Percentiles rank a stretch among this genome's conserved stretches.
phyloP scores from a whole-genome alignment of 1,140 invertebrate species.

The Drosophila arizonae region DNA sequence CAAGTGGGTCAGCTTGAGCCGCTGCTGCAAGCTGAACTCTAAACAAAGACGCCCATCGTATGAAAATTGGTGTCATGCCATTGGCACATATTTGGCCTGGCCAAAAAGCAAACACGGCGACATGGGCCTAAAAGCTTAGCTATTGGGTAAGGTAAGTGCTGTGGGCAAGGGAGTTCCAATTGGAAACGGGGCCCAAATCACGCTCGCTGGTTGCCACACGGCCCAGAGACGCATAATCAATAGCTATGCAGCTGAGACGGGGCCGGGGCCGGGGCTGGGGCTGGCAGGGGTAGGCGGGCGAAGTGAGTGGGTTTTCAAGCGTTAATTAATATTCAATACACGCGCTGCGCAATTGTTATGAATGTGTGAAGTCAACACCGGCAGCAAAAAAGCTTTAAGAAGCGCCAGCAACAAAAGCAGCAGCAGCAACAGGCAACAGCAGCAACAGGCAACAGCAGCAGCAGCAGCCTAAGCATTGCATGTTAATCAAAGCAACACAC shows the following conservation, averaged over 20 bases:
- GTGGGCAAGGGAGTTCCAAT: constrained; percentile 38
- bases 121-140: constrained; percentile 1
- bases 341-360: constrained; percentile 76
- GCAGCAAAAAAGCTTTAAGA: constrained; percentile 59
- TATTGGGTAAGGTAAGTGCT: constrained; percentile 81
- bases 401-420: constrained; percentile 31
- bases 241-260: constrained; percentile 18
- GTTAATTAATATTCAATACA: constrained; percentile 76
- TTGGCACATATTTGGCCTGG: constrained; percentile 76
- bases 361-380: constrained; percentile 70
- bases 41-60: constrained; percentile 52
- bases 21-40: constrained; percentile 46
- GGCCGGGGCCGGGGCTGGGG: not conserved
- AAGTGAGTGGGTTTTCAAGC: not conserved
- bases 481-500: constrained; percentile 56
- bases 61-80: constrained; percentile 80
- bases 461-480: constrained; percentile 42
- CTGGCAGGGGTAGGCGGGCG: not conserved
- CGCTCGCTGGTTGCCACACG: constrained; percentile 35
- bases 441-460: constrained; percentile 22
- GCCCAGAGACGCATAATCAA: constrained; percentile 62
- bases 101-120: constrained; percentile 45
- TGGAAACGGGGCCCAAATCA: constrained; percentile 27
- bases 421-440: constrained; percentile 13
- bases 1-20: constrained; percentile 69